A percentile compares a stretch with the other conserved stretches of the same genome.
phyloP scores from a whole-genome alignment of 35 echinoderm and acorn worm genomes.

The Lytechinus variegatus region DNA sequence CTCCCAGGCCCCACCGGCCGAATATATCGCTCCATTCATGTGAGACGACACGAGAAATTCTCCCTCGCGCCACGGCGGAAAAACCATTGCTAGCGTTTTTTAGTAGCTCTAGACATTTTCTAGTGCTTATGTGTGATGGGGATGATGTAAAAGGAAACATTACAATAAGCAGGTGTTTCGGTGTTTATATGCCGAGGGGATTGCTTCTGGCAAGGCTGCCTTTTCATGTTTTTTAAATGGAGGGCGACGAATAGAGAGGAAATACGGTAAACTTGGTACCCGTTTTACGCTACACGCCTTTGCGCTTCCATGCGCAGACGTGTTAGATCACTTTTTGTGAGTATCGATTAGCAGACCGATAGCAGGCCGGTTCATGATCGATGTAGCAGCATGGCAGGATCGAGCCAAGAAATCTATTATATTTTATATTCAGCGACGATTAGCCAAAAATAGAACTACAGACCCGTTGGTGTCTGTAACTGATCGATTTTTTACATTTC shows the following conservation, averaged over 20 bases:
- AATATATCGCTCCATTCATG: slow-evolving; percentile 52
- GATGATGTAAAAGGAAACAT: slow-evolving; percentile 56
- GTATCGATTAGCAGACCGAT: slow-evolving; percentile 31
- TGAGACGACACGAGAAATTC: slow-evolving; percentile 52
- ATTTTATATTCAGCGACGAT: background rate
- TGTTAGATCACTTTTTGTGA: slow-evolving; percentile 50
- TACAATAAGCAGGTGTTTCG: slow-evolving; percentile 52
- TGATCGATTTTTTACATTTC: background rate
- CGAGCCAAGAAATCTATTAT: background rate
- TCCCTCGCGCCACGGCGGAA: background rate
- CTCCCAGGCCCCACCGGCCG: slow-evolving; percentile 31
- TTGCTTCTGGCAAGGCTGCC: slow-evolving; percentile 50
- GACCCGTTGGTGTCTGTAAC: background rate
- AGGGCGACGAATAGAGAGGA: slow-evolving; percentile 32
- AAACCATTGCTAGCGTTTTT: slow-evolving; percentile 43
- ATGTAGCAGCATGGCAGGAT: background rate
- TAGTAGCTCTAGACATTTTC: slow-evolving; percentile 11
- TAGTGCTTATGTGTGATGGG: slow-evolving; percentile 52
- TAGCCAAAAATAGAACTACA: slow-evolving; percentile 34
- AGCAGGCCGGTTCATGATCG: slow-evolving; percentile 43
- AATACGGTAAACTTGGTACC: slow-evolving; percentile 51
- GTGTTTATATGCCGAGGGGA: slow-evolving; percentile 50
- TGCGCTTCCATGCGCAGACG: slow-evolving; percentile 42
- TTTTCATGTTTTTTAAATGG: slow-evolving; percentile 51
- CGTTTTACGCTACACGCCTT: slow-evolving; percentile 53